phyloP scores from a whole-genome alignment of 2,113 vertebrate species.

The Drymodes brunneopygia region DNA sequence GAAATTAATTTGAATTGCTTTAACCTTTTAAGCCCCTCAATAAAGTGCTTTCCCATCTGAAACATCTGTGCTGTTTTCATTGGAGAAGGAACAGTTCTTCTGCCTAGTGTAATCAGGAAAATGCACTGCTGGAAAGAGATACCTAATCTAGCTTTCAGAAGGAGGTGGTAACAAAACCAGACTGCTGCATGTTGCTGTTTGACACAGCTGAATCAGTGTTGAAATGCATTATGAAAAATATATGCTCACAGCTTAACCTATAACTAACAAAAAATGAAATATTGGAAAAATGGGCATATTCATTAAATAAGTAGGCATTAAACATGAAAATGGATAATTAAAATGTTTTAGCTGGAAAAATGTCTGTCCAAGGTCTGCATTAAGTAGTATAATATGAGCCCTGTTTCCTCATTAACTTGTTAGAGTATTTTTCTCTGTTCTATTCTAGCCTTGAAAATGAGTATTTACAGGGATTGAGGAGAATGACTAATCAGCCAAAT shows the following conservation, averaged over 20 bases:
- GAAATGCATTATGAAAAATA: neutral
- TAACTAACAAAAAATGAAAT: neutral
- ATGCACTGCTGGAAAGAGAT: neutral
- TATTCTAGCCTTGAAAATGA: neutral
- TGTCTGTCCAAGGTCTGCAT: neutral
- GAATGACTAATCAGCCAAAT: neutral
- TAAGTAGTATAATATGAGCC: neutral
- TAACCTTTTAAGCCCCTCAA: neutral
- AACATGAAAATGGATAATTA: neutral
- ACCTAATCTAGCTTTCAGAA: neutral
- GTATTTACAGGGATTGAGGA: neutral
- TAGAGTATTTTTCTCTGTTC: neutral
- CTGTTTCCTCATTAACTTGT: neutral
- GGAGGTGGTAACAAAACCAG: neutral
- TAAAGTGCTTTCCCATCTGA: neutral
- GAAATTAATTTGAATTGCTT: neutral
- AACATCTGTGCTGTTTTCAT: neutral
- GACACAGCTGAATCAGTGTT: neutral
- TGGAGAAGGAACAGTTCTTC: neutral
- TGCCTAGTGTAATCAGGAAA: neutral
- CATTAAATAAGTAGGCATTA: neutral
- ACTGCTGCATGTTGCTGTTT: neutral
- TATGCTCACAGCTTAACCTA: neutral
- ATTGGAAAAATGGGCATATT: neutral
- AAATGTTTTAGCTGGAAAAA: neutral